Evolutionary conservation across 2,113 vertebrate genomes (phyloP), one percentile per base, ranked within the genome.

Genomic region (Melanerpes formicivorus): DNA sequence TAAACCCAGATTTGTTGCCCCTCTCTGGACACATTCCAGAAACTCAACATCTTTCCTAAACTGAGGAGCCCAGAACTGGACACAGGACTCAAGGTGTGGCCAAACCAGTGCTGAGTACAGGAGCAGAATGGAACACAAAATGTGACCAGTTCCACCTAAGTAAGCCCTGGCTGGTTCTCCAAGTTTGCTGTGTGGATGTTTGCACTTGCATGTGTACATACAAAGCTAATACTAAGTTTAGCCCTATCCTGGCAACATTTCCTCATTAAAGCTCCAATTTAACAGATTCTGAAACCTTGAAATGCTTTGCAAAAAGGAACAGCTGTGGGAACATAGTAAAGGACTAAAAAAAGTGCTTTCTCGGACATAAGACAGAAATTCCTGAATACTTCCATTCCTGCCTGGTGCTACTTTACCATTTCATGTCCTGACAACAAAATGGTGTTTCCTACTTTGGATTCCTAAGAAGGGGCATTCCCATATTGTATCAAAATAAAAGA

Each of bases 111-210:
- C 40, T 11, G 40, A 11, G 40, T 40, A 40, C 40, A 40, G 40
- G 40, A 10, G 40, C 40, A 40, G 40, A 40, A 2, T 13, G 27
- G 70, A 80, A 77, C 55, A 59, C 9, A 1, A 85, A 88, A 18
- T 87, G 40, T 87, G 93, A 75, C 76, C 74, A 55, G 40, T 71
- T 79, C 73, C 65, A 91, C 90, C 88, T 90, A 54, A 71, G 74
- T 5, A 48, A 87, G 62, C 58, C 76, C 10, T 64, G 75, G 84
- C 21, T 92, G 3, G 1, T 59, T 70, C 71, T 92, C 62, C 72
- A 91, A 27, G 29, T 90, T 88, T 86, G 7, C 29, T 22, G 4
- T 4, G 19, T 62, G 29, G 40, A 14, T 76, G 56, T 66, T 34
- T 65, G 66, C 63, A 21, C 11, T 16, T 26, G 11, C 14, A 23